These are phyloP conservation scores for Drosophila formosana DNA, from an alignment of 2,888 invertebrate species.

Conservation along the genomic window DNA sequence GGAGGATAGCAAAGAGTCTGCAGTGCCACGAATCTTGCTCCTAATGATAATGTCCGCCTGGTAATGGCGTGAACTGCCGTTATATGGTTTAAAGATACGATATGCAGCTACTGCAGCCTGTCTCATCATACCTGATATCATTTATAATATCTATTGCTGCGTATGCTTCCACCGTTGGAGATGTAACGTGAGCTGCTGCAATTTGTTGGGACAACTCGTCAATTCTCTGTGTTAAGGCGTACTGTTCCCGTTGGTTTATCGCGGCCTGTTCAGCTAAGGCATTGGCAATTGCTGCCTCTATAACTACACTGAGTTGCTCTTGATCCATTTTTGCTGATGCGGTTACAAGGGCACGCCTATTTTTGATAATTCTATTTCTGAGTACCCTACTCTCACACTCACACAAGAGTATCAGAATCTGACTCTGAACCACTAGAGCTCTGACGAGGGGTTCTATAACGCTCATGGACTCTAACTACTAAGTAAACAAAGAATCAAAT, in stretches of 20 bases:
- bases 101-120: neutral
- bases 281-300: neutral
- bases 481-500: too few relatives aligned
- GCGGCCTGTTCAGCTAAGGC: neutral
- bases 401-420: too few relatives aligned
- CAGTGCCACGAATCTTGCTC: neutral
- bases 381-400: too few relatives aligned
- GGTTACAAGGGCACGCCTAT: too few relatives aligned
- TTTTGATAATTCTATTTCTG: too few relatives aligned
- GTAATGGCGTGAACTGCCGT: slow-evolving; percentile 6
- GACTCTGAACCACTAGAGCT: too few relatives aligned
- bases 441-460: too few relatives aligned
- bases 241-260: neutral
- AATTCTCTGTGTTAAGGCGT: neutral
- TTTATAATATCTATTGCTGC: neutral
- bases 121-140: too few relatives aligned
- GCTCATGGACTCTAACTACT: too few relatives aligned
- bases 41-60: slow-evolving; percentile 3
- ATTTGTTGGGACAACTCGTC: slow-evolving; percentile 1
- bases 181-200: neutral
- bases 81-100: slow-evolving; percentile 2
- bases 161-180: neutral
- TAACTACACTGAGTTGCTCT: neutral
- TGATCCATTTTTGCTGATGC: neutral
- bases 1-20: neutral